Conservation (phyloP, 2,797 vertebrate species). For the Merluccius polli region DNA sequence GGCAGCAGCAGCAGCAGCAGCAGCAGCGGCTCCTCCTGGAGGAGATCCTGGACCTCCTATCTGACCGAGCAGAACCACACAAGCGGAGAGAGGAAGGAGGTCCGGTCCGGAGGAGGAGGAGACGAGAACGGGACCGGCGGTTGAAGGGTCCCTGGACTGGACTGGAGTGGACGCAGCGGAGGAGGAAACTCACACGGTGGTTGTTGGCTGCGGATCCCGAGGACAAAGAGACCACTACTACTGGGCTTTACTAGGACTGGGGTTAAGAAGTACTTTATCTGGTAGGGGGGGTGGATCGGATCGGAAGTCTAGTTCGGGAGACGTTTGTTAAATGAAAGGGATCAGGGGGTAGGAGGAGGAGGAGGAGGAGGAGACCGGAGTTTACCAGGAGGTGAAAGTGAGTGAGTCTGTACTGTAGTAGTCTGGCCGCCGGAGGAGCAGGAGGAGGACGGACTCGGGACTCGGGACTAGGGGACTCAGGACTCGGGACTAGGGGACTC, state of each 20-base stretch:
- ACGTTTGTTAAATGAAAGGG: not conserved
- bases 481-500: too few relatives aligned
- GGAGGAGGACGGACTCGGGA: too few relatives aligned
- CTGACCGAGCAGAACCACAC: not conserved
- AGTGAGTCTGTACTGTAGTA: too few relatives aligned
- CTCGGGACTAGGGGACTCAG: too few relatives aligned
- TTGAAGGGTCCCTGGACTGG: not conserved
- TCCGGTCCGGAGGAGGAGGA: not conserved
- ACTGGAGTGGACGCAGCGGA: not conserved
- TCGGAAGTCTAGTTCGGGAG: not conserved
- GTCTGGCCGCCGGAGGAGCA: too few relatives aligned
- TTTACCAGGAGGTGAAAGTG: not conserved
- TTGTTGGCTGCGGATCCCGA: not conserved
- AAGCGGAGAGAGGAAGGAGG: not conserved
- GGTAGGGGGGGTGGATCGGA: not conserved
- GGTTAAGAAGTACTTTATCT: not conserved
- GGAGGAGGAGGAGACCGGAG: not conserved
- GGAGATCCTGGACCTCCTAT: not conserved
- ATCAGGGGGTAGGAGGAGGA: not conserved
- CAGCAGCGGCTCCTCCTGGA: not conserved
- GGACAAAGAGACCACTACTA: not conserved
- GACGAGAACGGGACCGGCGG: not conserved
- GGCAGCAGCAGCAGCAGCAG: too few relatives aligned
- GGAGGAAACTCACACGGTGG: not conserved
- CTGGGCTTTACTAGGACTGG: not conserved